Evolutionary conservation across 2,113 vertebrate genomes (phyloP), one percentile per base, ranked within the genome.

Genomic region (Engystomops pustulosus): DNA sequence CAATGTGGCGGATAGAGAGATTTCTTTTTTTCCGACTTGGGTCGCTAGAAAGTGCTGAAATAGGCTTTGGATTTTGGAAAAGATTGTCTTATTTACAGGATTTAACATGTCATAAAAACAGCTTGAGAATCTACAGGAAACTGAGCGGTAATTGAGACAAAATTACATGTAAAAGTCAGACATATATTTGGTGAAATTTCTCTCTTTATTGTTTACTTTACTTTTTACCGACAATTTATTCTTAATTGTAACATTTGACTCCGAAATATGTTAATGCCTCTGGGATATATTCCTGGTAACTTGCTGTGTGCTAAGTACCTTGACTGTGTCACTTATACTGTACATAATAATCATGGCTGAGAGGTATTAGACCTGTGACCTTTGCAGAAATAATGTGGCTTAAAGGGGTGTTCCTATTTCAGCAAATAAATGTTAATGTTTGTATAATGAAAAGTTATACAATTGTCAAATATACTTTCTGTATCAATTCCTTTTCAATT

Each of bases 81-180:
- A 76, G 86, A 88, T 78, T 93, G 86, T 87, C 92, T 94, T 95
- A 94, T 95, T 95, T 91, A 94, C 79, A 72, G 91, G 92, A 88
- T 93, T 92, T 94, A 92, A 93, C 94, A 94, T 95, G 91, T 92
- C 90, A 92, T 90, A 93, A 94, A n/a, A 94, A 87, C 92, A 95
- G 93, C 89, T 93, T 90, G 90, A 88, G 89, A 89, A 89, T 91
- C 93, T 91, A 89, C 85, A 88, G 88, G 90, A 91, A 88, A 84
- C 71, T 80, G 75, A 85, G 87, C 86, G 90, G 83, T 92, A 89
- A 92, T 92, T 91, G 87, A 88, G 86, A 82, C 90, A 88, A 88
- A 91, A 91, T 92, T 91, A 90, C 90, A 89, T 88, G 88, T 70
- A 80, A 87, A 87, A 81, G 44, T 86, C 69, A 36, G 87, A 87